Evolutionary conservation across 1,140 invertebrate genomes (phyloP), one percentile per base, ranked within the genome.

Genomic region (Trachymyrmex septentrionalis): DNA sequence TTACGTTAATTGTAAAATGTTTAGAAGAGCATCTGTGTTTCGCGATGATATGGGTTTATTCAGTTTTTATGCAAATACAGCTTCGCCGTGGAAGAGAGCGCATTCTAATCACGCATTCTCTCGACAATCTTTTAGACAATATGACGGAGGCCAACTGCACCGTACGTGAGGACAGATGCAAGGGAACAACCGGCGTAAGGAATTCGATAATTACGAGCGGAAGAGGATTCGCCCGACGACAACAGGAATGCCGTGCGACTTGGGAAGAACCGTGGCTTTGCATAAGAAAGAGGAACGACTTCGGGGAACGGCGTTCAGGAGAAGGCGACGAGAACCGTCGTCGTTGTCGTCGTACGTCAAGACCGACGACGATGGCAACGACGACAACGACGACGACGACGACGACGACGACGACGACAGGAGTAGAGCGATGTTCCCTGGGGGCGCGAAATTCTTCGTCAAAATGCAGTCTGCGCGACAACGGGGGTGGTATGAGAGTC

Each of bases 141-240:
- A 73, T 19, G 55, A 27, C 57, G 30, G 59, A 48, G 76, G 71
- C 66, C 90, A 89, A 91, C 88, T 84, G 90, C 88, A 90, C 57
- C 71, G 67, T 67, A 64, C 78, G 50, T 69, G 53, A 19, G 63
- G 66, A 82, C 48, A 86, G 76, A 61, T 84, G 72, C 85, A 34
- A 64, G 63, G 73, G 59, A 69, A 87, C 59, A 75, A 71, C 50
- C 63, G 53, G 16, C 21, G 53, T 64, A 48, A 91, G 57, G 84
- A 92, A 92, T 92, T 87, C 87, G 90, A 90, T 92, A 93, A 92
- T 92, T 92, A 85, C 91, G 66, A 88, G 57, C 44, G 87, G 66
- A 75, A 21, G 38, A 78, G 64, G 81, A 90, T 66, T 50, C 34
- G 77, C 44, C 63, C 55, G 71, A 81, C 86, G 55, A 6, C 30